These are phyloP conservation scores for Autographa gamma DNA, from an alignment of 2,888 invertebrate genomes.

Conservation along the genomic window DNA sequence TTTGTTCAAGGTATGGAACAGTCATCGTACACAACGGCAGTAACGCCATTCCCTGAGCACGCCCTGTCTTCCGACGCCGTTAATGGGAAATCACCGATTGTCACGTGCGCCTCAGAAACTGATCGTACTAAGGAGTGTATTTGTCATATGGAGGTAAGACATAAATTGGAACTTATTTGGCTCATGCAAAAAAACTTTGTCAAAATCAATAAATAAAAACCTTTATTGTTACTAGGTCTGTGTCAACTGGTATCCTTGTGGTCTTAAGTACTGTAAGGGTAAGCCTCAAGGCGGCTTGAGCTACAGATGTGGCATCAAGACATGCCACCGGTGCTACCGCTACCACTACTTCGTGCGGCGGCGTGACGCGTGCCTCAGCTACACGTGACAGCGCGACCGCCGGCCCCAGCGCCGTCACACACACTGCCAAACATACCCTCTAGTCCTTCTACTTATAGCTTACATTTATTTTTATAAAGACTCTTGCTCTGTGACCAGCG, in stretches of 20 bases:
- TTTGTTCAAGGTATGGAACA: slow-evolving; percentile 90
- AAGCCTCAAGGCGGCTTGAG: slow-evolving; percentile 91
- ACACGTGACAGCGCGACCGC: slow-evolving; percentile 75
- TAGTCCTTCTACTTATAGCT: slow-evolving; percentile 49
- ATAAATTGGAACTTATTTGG: not conserved
- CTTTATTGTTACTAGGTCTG: slow-evolving; percentile 84
- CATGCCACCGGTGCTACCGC: slow-evolving; percentile 96
- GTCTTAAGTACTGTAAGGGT: slow-evolving; percentile 97
- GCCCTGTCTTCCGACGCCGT: slow-evolving; percentile 74
- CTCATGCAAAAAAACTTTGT: not conserved
- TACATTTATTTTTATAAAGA: slow-evolving; percentile 49
- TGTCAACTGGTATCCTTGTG: slow-evolving; percentile 98
- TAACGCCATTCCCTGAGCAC: slow-evolving; percentile 91
- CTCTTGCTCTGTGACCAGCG: slow-evolving; percentile 52
- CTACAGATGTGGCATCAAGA: slow-evolving; percentile 98
- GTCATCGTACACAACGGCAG: slow-evolving; percentile 91
- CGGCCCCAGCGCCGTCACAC: slow-evolving; percentile 58
- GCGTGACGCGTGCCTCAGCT: slow-evolving; percentile 89
- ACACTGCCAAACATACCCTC: slow-evolving; percentile 44
- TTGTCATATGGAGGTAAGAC: slow-evolving; percentile 93
- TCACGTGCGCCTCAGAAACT: slow-evolving; percentile 91
- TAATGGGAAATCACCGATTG: slow-evolving; percentile 76
- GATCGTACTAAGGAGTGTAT: slow-evolving; percentile 93
- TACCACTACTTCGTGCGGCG: slow-evolving; percentile 95
- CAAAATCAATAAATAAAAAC: no score